Evolutionary conservation across 2,888 invertebrate species (phyloP).

Genomic region (Alloscopus bannaensis): DNA sequence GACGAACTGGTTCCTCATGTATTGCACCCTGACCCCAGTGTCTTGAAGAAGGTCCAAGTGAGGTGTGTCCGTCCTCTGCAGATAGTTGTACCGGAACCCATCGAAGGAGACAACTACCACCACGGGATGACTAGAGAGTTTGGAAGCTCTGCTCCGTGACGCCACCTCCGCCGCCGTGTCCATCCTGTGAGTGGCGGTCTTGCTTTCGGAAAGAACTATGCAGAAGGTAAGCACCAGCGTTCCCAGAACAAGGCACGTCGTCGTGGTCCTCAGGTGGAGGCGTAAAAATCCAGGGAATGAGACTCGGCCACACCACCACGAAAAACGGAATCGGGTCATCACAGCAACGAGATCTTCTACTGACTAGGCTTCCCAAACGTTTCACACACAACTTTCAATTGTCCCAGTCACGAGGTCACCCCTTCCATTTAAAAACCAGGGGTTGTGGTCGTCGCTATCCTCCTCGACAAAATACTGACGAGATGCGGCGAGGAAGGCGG

Average conservation of each 20-base stretch:
- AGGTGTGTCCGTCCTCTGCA: constrained; percentile 78
- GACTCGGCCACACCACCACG: background rate
- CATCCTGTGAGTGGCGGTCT: background rate
- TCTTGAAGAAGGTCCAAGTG: constrained; percentile 79
- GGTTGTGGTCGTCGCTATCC: too few species aligned
- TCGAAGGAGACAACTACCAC: constrained; percentile 82
- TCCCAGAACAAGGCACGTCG: constrained; percentile 8
- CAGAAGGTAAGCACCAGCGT: constrained; percentile 21
- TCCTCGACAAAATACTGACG: too few species aligned
- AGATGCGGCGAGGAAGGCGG: too few species aligned
- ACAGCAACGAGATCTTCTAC: too few species aligned
- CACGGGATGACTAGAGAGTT: constrained; percentile 62
- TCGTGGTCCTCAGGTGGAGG: constrained; percentile 30
- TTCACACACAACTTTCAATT: too few species aligned
- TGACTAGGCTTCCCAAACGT: too few species aligned
- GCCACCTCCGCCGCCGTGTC: background rate
- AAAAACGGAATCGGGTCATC: too few species aligned
- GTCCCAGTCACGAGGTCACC: too few species aligned
- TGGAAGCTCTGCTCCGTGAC: constrained; percentile 22
- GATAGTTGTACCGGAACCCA: constrained; percentile 83
- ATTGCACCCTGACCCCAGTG: constrained; percentile 79
- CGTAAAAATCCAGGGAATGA: constrained; percentile 23
- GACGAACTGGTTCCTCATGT: constrained; percentile 81
- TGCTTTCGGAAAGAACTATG: constrained; percentile 39
- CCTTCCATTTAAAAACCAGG: too few species aligned